Evolutionary conservation across 2,797 vertebrate genomes (phyloP).

Genomic region (Hippoglossus hippoglossus): DNA sequence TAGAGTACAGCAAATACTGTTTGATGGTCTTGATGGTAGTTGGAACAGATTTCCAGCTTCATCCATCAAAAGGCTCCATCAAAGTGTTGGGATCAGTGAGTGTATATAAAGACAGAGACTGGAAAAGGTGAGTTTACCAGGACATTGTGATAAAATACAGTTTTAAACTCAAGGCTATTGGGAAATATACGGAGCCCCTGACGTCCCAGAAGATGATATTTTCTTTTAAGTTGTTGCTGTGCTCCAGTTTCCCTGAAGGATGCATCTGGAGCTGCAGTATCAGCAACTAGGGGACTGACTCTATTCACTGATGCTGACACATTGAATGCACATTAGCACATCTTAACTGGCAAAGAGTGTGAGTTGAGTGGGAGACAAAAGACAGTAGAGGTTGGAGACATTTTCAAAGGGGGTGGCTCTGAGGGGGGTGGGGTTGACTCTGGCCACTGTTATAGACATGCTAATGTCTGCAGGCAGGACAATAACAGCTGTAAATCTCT

Average conservation of each 20-base stretch:
- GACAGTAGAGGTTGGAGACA: slow-evolving; percentile 34
- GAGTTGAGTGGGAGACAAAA: slow-evolving; percentile 6
- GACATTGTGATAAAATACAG: too few species aligned
- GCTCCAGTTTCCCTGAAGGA: neutral
- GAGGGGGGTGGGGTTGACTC: neutral
- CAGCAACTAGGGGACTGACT: slow-evolving; percentile 2
- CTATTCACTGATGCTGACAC: neutral
- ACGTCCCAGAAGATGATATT: too few species aligned
- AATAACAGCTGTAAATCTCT: slow-evolving; percentile 4
- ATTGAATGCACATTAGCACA: slow-evolving; percentile 36
- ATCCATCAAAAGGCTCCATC: too few species aligned
- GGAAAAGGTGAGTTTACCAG: too few species aligned
- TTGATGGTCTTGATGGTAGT: too few species aligned
- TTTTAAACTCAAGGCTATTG: too few species aligned
- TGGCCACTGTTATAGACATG: slow-evolving; percentile 21
- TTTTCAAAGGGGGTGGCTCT: slow-evolving; percentile 16
- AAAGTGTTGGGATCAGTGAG: too few species aligned
- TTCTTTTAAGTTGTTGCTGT: neutral
- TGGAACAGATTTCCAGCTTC: too few species aligned
- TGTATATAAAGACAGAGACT: too few species aligned
- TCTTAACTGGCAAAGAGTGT: neutral
- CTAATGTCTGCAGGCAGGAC: slow-evolving; percentile 24
- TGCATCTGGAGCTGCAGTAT: neutral
- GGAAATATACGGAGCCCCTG: too few species aligned
- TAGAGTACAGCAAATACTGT: too few species aligned